Evolutionary conservation across 2,888 invertebrate genomes (phyloP).

Genomic region (Tuta absoluta): DNA sequence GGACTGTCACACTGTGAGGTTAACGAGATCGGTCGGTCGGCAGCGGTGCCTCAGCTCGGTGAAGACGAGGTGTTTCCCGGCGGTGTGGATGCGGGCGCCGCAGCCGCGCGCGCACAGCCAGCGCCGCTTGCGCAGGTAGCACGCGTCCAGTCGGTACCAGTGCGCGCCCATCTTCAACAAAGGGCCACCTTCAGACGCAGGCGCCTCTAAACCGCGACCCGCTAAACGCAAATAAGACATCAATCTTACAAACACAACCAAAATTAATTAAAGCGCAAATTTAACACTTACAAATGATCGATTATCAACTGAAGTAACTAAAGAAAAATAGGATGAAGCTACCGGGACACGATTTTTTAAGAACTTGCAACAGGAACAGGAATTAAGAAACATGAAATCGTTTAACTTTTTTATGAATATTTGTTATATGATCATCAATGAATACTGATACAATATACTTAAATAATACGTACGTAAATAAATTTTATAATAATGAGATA

Average conservation of each 20-base stretch:
- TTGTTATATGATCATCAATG: conserved; percentile 14
- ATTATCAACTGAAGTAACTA: neutral
- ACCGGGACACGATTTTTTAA: no score
- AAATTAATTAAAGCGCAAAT: neutral
- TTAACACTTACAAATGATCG: neutral
- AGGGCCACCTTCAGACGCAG: conserved; percentile 43
- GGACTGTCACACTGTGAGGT: conserved; percentile 56
- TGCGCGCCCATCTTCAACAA: conserved; percentile 64
- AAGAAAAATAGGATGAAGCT: neutral
- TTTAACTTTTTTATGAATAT: conserved; percentile 17
- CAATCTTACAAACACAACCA: neutral
- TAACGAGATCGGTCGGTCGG: conserved; percentile 37
- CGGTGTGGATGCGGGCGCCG: conserved; percentile 68
- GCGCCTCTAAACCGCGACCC: conserved; percentile 34
- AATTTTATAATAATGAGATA: conserved; percentile 10
- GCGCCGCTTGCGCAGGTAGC: conserved; percentile 61
- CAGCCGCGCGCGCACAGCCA: conserved; percentile 73
- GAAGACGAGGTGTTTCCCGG: conserved; percentile 67
- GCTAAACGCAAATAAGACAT: conserved; percentile 12
- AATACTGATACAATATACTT: conserved; percentile 22
- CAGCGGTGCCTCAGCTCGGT: conserved; percentile 64
- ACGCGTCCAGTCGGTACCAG: conserved; percentile 68
- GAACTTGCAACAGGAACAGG: no score
- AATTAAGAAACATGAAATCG: neutral
- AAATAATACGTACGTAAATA: neutral